Evolutionary conservation across 2,888 invertebrate genomes (phyloP), one percentile per base, ranked within the genome.

Genomic region (Clitarchus hookeri): DNA sequence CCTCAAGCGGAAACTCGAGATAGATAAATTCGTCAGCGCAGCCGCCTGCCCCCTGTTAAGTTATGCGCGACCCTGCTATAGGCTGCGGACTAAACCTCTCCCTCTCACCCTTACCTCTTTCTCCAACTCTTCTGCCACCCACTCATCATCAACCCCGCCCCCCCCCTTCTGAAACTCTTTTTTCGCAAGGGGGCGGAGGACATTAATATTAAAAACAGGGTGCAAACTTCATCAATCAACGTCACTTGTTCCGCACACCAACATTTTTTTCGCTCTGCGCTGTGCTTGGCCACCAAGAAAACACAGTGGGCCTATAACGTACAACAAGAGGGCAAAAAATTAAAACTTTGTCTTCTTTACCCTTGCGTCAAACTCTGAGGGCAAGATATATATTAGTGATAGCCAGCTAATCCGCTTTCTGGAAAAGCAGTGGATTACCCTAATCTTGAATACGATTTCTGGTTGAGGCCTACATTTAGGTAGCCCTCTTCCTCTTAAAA

Each of bases 1-100:
- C 65, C 65, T 65, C 65, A 65, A 65, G 65, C 65, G 65, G 65
- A 65, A 65, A 65, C 65, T 65, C 65, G 65, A 65, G 65, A 65
- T 65, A 65, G 65, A 65, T 65, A 65, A 65, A 65, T 65, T 65
- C 65, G 65, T 65, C 65, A 65, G 65, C 65, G 13, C 65, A 65
- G 23, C 65, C 65, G 65, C 65, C 65, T 65, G 23, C n/a, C 65
- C 23, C n/a, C n/a, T 65, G 19, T 65, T 65, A 65, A 65, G 65
- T 65, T 65, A 65, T 65, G 65, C 65, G 65, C 65, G 65, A 65
- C 65, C n/a, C 65, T 65, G 65, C n/a, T 65, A 23, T 65, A 65
- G 65, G 65, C 65, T n/a, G 19, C 65, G 65, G 65, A 65, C 65
- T n/a, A 65, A 65, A 65, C 11, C 8, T 65, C 65, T n/a, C 65